phyloP scores from a whole-genome alignment of 2,113 vertebrate species.

The Nothoprocta pentlandii region DNA sequence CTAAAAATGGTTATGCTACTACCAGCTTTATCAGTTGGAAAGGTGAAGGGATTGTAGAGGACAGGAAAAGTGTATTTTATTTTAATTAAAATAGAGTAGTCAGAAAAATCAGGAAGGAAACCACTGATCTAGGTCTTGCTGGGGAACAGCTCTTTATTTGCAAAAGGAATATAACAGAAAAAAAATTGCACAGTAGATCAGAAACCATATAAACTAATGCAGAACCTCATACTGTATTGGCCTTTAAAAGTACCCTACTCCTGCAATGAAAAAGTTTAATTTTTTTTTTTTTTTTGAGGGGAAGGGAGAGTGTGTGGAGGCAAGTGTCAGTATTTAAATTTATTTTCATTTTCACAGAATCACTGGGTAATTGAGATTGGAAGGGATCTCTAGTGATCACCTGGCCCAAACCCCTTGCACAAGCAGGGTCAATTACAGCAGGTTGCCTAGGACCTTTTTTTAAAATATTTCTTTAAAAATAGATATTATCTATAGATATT shows the following conservation, averaged over 20 bases:
- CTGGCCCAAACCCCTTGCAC: background rate
- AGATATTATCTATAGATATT: too few species aligned
- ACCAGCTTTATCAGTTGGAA: background rate
- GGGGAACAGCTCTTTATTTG: background rate
- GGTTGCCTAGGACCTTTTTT: background rate
- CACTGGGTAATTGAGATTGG: background rate
- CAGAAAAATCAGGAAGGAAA: background rate
- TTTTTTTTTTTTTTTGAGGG: background rate
- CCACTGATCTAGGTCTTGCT: background rate
- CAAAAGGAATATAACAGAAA: background rate
- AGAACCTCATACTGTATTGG: background rate
- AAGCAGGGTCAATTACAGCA: background rate
- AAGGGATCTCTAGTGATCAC: background rate
- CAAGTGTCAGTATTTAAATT: background rate
- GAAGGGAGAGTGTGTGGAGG: fast-evolving
- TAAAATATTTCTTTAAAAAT: too few species aligned
- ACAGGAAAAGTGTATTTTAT: background rate
- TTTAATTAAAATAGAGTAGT: background rate
- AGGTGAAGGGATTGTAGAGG: background rate
- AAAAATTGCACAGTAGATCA: fast-evolving
- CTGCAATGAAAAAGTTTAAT: fast-evolving
- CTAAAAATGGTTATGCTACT: background rate
- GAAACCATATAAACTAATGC: background rate
- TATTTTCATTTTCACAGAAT: background rate
- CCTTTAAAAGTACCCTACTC: background rate